phyloP scores from a whole-genome alignment of 2,797 vertebrate species.

The Moxostoma hubbsi region DNA sequence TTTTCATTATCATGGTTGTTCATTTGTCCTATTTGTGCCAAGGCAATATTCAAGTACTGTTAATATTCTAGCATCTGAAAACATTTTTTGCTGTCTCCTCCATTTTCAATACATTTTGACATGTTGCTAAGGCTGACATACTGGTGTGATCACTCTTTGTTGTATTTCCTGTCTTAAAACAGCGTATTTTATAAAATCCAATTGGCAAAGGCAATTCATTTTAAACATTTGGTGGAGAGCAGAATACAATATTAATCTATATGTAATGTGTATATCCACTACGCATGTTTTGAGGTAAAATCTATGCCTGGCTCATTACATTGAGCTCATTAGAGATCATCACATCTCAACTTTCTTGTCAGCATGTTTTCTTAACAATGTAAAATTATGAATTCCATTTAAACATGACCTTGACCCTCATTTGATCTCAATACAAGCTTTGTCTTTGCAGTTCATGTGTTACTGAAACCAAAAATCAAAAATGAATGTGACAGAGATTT shows the following conservation, averaged over 20 bases:
- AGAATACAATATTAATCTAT: background rate
- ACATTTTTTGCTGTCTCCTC: background rate
- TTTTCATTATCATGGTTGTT: background rate
- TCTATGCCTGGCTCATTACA: slow-evolving; percentile 24
- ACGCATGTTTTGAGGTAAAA: slow-evolving; percentile 25
- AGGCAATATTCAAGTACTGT: slow-evolving; percentile 1
- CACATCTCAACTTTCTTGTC: slow-evolving; percentile 14
- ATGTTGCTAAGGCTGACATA: background rate
- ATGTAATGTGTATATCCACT: background rate
- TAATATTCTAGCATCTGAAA: background rate
- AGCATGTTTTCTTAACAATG: background rate
- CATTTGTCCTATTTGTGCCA: slow-evolving; percentile 2
- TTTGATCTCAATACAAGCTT: background rate
- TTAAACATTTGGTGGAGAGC: slow-evolving; percentile 6
- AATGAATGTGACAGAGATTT: background rate
- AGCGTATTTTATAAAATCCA: background rate
- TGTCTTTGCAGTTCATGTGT: background rate
- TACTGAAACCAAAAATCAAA: background rate
- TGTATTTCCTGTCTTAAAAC: background rate
- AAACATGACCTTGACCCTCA: background rate
- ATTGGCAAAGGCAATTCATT: background rate
- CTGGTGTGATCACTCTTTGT: background rate
- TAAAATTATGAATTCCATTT: slow-evolving; percentile 14
- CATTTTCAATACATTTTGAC: background rate
- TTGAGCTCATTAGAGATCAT: slow-evolving; percentile 47